Base-by-base conservation (phyloP, 2,888 invertebrate genomes). In the Glyphotaelius pellucidus region DNA sequence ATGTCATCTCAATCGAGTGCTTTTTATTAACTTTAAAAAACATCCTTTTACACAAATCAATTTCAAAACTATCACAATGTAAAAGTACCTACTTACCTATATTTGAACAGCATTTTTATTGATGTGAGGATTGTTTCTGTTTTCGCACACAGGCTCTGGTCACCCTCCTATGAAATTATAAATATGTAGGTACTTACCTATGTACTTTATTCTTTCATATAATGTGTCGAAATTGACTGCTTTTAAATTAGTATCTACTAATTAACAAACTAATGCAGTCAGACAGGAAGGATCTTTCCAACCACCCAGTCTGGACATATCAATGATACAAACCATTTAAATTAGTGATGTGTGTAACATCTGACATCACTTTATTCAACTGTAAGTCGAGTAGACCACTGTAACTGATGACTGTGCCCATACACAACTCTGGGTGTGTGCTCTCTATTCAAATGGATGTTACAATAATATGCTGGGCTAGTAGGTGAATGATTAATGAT, bases 261-360 rank as follows among this genome's bases (percentile, higher is more conserved):
- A 67, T 67, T 19, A 19, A 52, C 52, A 52, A 52, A 19, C 12
- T 67, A 67, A 67, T 67, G 67, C 67, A 25, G 9, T 81, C 14
- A 81, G 15, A 5, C 31, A 32, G 15, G 31, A 31, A 32, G 32
- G 1, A 30, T 31, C 15, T 81, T 81, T 81, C 32, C n/a, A 81
- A 81, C 19, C 32, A 81, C 81, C 32, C 67, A 9, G 67, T 67
- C 25, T 67, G 67, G 67, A n/a, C 67, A 67, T 67, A 67, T 90
- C 90, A 47, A 91, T 89, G 81, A 91, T 92, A 90, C 91, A 91
- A 89, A 92, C 86, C 92, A 92, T 81, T 92, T 92, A 89, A 91
- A 90, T 91, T 85, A 80, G 85, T 92, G 84, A 90, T 92, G 81
- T 90, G 85, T 83, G 80, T 91, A 86, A 42, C 90, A 90, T 32